Conservation (phyloP, 2,888 invertebrate species). For the Drosophila fungiperda region DNA sequence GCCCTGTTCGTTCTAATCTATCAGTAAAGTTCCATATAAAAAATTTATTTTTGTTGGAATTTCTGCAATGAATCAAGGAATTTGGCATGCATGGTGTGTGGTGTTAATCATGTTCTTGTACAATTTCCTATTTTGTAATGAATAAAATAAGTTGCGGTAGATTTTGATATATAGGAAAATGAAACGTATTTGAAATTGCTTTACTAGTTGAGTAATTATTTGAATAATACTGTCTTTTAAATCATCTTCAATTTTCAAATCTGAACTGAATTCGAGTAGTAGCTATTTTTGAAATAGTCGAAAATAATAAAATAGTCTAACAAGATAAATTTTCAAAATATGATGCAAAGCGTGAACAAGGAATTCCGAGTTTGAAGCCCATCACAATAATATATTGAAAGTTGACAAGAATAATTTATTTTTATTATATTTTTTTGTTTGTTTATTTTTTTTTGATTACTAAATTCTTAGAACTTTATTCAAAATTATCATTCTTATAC, state of each 20-base stretch:
- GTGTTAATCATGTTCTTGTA: not conserved
- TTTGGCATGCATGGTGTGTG: not conserved
- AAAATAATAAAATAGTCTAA: not conserved
- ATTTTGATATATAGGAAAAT: not conserved
- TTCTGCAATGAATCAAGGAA: not conserved
- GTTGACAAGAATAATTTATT: conserved; percentile 18
- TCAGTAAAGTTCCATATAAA: not conserved
- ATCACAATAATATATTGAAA: not conserved
- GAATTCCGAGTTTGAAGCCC: not conserved
- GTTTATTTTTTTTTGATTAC: conserved; percentile 75
- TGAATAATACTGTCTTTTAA: not conserved
- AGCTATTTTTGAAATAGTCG: not conserved
- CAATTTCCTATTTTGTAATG: no score
- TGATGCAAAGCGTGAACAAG: not conserved
- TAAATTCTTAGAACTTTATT: conserved; percentile 83
- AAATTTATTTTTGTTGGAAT: not conserved
- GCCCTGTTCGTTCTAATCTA: not conserved
- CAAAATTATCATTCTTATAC: conserved; percentile 77
- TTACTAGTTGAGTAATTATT: not conserved
- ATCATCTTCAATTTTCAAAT: not conserved
- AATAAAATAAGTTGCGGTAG: not conserved
- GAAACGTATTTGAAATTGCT: not conserved
- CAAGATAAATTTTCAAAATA: not conserved
- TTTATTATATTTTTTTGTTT: conserved; percentile 45
- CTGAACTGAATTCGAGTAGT: not conserved